phyloP scores from a whole-genome alignment of 37 sponge, comb jelly and placozoan species.

The Ianthella basta region DNA sequence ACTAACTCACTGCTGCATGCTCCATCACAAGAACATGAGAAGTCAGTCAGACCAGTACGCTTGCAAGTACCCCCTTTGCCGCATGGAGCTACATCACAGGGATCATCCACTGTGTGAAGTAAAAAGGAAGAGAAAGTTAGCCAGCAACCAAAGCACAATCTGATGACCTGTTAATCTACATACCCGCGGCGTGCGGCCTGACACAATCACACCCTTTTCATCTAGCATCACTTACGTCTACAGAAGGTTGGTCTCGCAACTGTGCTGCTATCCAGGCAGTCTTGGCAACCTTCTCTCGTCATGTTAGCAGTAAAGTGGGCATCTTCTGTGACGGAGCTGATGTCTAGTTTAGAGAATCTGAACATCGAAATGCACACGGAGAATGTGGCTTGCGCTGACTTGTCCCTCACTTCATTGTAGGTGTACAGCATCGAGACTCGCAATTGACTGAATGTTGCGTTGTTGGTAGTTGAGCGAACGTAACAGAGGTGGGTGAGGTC shows the following conservation, averaged over 20 bases:
- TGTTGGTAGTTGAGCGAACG: neutral
- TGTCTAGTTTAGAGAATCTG: too few species aligned
- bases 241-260: neutral
- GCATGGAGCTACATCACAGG: neutral
- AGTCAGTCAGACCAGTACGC: neutral
- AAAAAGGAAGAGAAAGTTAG: too few species aligned
- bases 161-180: too few species aligned
- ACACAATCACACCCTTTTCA: too few species aligned
- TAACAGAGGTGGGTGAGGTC: conserved; percentile 4
- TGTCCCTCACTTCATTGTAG: neutral
- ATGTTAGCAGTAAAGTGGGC: neutral
- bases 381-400: too few species aligned
- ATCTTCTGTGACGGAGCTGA: neutral
- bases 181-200: too few species aligned
- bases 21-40: neutral
- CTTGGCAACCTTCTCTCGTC: neutral
- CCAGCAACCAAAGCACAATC: too few species aligned
- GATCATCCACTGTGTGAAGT: conserved; percentile 10
- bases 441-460: neutral
- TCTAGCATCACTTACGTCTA: neutral
- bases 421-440: neutral
- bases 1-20: too few species aligned
- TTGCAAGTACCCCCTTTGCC: neutral
- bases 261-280: neutral
- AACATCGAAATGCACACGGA: too few species aligned